These are phyloP conservation scores for Anorthoa munda DNA, from an alignment of 2,888 invertebrate species.

Conservation along the genomic window DNA sequence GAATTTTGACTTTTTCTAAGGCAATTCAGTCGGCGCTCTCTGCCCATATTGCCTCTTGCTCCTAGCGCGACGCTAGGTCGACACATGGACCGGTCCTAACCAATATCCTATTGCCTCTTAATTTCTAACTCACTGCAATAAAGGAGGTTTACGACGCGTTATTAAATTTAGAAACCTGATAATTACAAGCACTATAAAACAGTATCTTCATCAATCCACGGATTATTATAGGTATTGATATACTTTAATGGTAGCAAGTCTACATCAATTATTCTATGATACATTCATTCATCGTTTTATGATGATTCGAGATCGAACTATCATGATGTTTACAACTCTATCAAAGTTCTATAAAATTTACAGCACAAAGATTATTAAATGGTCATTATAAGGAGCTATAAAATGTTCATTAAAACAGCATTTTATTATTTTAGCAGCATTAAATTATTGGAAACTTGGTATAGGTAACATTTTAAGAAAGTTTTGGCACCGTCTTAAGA, in stretches of 20 bases:
- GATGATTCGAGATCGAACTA: background rate
- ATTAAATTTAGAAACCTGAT: background rate
- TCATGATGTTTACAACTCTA: constrained; percentile 27
- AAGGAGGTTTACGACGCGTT: background rate
- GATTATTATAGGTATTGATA: background rate
- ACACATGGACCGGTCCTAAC: background rate
- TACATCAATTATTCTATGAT: constrained; percentile 7
- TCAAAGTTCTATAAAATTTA: constrained; percentile 46
- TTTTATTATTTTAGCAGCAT: too few species aligned
- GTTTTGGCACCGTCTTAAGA: constrained; percentile 5
- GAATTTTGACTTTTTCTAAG: too few species aligned
- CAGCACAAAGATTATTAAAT: constrained; percentile 28
- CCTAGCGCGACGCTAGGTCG: background rate
- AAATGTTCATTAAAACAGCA: constrained; percentile 32
- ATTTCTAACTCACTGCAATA: background rate
- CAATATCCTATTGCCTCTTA: background rate
- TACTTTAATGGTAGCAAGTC: background rate
- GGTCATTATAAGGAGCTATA: constrained; percentile 14
- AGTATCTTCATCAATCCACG: too few species aligned
- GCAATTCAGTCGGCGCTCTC: too few species aligned
- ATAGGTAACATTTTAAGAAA: constrained; percentile 4
- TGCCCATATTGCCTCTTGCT: too few species aligned
- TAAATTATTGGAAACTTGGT: constrained; percentile 21
- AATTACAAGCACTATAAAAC: constrained; percentile 6
- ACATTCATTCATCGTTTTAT: constrained; percentile 24